A percentile compares a stretch with the other conserved stretches of the same genome.
phyloP scores from a whole-genome alignment of 1,140 invertebrate genomes.

The Harpegnathos saltator region DNA sequence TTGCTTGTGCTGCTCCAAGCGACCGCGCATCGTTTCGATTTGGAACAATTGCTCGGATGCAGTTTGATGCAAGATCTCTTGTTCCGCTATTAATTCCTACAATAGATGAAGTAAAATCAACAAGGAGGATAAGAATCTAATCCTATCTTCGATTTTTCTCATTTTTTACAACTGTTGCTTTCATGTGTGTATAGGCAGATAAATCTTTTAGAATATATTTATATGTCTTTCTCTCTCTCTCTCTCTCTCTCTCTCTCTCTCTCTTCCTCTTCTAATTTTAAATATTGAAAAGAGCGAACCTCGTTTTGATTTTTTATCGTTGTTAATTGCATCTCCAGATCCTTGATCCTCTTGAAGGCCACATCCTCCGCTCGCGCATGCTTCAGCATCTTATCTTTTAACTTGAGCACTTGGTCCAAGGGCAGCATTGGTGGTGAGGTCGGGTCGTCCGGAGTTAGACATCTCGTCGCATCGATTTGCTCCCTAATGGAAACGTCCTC shows the following conservation, averaged over 20 bases:
- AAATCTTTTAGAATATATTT: no score
- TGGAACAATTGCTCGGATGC: constrained; percentile 92
- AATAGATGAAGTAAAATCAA: constrained; percentile 25
- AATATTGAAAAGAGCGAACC: constrained; percentile 80
- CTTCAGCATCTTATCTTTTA: constrained; percentile 89
- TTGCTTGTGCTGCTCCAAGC: constrained; percentile 91
- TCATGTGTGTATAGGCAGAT: no score
- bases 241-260: no score
- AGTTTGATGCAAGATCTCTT: constrained; percentile 92
- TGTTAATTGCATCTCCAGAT: constrained; percentile 91
- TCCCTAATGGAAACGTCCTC: constrained; percentile 92
- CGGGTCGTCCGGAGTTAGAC: constrained; percentile 83
- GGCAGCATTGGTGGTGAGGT: constrained; percentile 83
- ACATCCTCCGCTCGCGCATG: constrained; percentile 91
- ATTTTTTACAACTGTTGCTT: no score
- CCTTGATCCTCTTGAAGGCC: constrained; percentile 90
- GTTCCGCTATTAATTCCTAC: constrained; percentile 92
- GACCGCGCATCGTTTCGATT: constrained; percentile 91
- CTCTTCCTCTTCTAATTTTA: no score
- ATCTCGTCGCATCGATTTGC: constrained; percentile 85
- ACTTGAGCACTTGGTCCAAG: constrained; percentile 86
- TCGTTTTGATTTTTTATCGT: constrained; percentile 88
- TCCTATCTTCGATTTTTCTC: no score
- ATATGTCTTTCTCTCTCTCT: no score
- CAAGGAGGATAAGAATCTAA: not conserved